Evolutionary conservation across 2,113 vertebrate species (phyloP).

Genomic region (Chionis minor): DNA sequence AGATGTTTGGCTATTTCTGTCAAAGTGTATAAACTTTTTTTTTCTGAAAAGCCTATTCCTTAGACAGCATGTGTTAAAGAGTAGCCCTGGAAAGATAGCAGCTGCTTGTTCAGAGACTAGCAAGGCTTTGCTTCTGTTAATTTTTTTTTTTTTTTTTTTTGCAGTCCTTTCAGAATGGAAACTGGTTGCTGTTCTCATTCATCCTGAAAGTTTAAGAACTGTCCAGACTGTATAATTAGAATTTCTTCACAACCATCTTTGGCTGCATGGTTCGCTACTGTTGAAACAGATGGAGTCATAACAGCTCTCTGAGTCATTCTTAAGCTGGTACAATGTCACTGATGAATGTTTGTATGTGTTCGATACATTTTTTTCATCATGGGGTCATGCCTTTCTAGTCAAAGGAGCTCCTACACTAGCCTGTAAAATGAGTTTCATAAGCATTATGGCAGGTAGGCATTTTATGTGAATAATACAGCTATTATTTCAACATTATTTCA

Average conservation of each 20-base stretch:
- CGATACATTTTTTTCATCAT: background rate
- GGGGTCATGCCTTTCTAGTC: background rate
- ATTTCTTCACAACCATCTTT: background rate
- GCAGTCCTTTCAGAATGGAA: background rate
- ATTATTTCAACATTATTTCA: background rate
- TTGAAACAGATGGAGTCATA: background rate
- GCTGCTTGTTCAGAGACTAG: background rate
- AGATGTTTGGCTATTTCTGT: slow-evolving; percentile 40
- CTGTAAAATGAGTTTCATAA: background rate
- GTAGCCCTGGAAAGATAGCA: background rate
- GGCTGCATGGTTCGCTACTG: background rate
- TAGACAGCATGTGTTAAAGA: background rate
- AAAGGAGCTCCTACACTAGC: background rate
- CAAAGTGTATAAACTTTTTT: slow-evolving; percentile 3
- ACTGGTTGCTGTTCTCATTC: background rate
- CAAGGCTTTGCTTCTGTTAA: background rate
- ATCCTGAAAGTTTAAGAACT: background rate
- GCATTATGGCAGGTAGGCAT: background rate
- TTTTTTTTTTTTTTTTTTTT: background rate
- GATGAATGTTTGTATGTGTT: background rate
- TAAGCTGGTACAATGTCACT: background rate
- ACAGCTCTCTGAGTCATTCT: background rate
- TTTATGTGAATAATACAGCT: background rate
- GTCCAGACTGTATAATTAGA: background rate
- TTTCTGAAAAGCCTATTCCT: background rate